Conservation (phyloP, 1,140 invertebrate genomes). For the Theocolax elegans region DNA sequence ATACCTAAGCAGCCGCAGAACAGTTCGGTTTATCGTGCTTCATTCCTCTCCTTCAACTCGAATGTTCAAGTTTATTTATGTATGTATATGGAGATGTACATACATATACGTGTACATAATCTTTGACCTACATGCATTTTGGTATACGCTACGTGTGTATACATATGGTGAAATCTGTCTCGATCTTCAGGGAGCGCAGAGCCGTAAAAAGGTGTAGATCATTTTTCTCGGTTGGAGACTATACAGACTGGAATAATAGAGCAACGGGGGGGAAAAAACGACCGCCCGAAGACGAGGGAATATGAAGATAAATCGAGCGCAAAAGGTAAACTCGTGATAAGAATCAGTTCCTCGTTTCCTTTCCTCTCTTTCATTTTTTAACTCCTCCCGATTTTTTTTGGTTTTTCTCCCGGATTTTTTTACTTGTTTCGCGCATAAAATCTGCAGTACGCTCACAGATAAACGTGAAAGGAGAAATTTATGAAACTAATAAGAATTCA, state of each 20-base stretch:
- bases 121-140: neutral
- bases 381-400: neutral
- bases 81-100: too few species aligned
- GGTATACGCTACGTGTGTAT: neutral
- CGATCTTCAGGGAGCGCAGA: conserved; percentile 2
- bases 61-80: too few species aligned
- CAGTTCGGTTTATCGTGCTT: too few species aligned
- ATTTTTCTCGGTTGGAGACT: conserved; percentile 10
- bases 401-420: neutral
- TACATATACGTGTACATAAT: neutral
- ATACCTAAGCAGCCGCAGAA: too few species aligned
- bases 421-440: neutral
- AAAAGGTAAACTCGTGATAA: conserved; percentile 30
- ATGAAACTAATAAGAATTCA: too few species aligned
- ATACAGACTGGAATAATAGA: neutral
- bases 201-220: conserved; percentile 14
- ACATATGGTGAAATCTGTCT: neutral
- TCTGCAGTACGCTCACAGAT: too few species aligned
- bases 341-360: conserved; percentile 24
- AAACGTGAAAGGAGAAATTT: too few species aligned
- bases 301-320: conserved; percentile 38
- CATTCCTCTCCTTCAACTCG: too few species aligned
- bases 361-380: conserved; percentile 21
- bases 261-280: conserved; percentile 2
- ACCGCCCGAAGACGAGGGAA: neutral